phyloP scores from a whole-genome alignment of 1,140 invertebrate genomes.

The Argopecten irradians region DNA sequence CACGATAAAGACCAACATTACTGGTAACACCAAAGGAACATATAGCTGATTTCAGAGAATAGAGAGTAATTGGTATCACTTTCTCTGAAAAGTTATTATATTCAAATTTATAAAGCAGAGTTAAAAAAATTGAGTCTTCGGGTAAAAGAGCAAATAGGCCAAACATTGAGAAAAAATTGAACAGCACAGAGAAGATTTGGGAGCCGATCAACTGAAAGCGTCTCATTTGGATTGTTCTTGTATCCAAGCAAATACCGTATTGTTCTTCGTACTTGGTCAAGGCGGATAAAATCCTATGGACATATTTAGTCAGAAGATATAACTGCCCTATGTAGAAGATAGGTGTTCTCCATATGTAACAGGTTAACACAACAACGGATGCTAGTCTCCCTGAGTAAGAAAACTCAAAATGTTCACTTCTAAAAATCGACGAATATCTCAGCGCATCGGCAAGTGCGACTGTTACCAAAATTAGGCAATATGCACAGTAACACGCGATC shows the following conservation, averaged over 20 bases:
- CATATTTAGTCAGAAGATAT: not conserved
- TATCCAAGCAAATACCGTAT: not conserved
- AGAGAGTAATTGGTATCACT: not conserved
- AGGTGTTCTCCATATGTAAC: not conserved
- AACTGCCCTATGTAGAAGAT: not conserved
- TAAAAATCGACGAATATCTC: not conserved
- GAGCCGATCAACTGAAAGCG: not conserved
- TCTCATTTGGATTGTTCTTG: not conserved
- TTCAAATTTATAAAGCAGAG: not conserved
- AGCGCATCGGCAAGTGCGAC: not conserved
- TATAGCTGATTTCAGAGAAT: not conserved
- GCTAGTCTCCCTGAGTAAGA: not conserved
- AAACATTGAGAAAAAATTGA: not conserved
- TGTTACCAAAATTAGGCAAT: not conserved
- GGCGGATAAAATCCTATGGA: not conserved
- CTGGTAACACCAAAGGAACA: not conserved
- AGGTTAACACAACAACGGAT: not conserved
- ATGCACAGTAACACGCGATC: not conserved
- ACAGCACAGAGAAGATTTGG: not conserved
- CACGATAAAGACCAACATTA: not conserved
- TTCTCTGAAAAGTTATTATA: not conserved
- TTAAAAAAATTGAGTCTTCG: not conserved
- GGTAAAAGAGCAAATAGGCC: not conserved
- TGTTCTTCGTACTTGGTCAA: not conserved
- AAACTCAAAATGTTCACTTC: not conserved